Evolutionary conservation across 2,888 invertebrate species (phyloP), one percentile per base, ranked within the genome.

Genomic region (Megaustenia siamemsis): DNA sequence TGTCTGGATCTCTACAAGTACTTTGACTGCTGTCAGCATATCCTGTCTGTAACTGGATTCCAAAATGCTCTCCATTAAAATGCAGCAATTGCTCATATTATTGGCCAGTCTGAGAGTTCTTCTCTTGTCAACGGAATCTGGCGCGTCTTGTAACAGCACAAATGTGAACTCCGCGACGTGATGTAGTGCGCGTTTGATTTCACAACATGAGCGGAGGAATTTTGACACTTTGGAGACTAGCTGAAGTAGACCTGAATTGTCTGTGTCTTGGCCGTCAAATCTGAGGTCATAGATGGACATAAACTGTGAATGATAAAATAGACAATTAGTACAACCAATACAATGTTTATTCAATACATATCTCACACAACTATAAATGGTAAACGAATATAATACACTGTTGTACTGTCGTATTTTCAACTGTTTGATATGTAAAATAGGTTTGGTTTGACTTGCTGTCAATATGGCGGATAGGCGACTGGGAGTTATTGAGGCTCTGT

Each of bases 101-200:
- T 82, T 71, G 0, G 76, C 85, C n/a, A 86, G 45, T 6, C 76
- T 80, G 43, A 83, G 80, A n/a, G 77, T 81, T 6, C 85, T 82
- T 15, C 77, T 82, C 32, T 76, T 78, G 60, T 80, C 85, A n/a
- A 83, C 35, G 0, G 83, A 85, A 69, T 83, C 76, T 4, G 82
- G 83, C 0, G 56, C 40, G 66, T 85, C 85, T 43, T 77, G 80
- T 21, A 76, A 45, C 32, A 83, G 35, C 1, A 86, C 83, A 53
- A 85, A 79, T 5, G 86, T 83, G 66, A 79, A 86, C 71, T 86
- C 86, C 10, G 82, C 83, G 79, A 86, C 85, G 38, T 86, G 85
- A 60, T 63, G 83, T 24, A 85, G 73, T 21, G 80, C 83, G 6
- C 45, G 80, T 32, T 77, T 82, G 71, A 66, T 53, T 18, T 76